Evolutionary conservation across 1,140 invertebrate genomes (phyloP).

Genomic region (Rhyacophila brunnea): DNA sequence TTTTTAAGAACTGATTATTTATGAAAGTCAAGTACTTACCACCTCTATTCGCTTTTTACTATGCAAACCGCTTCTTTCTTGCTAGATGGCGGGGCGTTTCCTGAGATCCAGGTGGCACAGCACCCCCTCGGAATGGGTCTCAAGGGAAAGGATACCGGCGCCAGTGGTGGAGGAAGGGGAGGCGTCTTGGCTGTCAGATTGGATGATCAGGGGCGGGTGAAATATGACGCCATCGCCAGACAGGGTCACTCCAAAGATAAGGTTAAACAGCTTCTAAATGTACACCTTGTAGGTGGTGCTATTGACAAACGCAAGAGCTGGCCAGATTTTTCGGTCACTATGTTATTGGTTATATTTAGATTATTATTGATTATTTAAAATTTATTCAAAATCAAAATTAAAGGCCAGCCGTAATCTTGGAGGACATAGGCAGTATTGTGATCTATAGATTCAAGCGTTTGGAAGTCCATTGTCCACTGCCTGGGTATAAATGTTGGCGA

Average conservation of each 20-base stretch:
- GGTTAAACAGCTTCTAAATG: constrained; percentile 49
- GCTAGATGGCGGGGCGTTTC: constrained; percentile 97
- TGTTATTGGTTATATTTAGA: too few species aligned
- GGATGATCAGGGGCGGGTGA: constrained; percentile 92
- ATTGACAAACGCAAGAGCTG: not conserved
- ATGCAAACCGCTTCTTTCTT: constrained; percentile 43
- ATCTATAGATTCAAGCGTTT: too few species aligned
- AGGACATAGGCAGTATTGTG: too few species aligned
- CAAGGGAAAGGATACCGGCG: constrained; percentile 70
- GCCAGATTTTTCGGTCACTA: too few species aligned
- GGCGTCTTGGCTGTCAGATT: constrained; percentile 93
- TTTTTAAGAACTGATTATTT: not conserved
- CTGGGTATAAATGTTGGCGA: too few species aligned
- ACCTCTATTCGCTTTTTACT: too few species aligned
- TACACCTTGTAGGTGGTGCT: constrained; percentile 2
- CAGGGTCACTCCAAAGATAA: constrained; percentile 97
- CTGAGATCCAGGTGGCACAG: constrained; percentile 96
- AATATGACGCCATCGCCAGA: constrained; percentile 93
- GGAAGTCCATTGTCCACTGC: too few species aligned
- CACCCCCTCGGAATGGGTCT: constrained; percentile 92
- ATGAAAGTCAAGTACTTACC: too few species aligned
- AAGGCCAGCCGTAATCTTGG: too few species aligned
- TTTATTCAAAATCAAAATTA: too few species aligned
- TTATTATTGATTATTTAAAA: too few species aligned
- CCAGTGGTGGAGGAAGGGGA: constrained; percentile 64